These are phyloP conservation scores for Parauchenoglanis punctatus DNA, from an alignment of 2,797 vertebrate species.

Conservation along the genomic window DNA sequence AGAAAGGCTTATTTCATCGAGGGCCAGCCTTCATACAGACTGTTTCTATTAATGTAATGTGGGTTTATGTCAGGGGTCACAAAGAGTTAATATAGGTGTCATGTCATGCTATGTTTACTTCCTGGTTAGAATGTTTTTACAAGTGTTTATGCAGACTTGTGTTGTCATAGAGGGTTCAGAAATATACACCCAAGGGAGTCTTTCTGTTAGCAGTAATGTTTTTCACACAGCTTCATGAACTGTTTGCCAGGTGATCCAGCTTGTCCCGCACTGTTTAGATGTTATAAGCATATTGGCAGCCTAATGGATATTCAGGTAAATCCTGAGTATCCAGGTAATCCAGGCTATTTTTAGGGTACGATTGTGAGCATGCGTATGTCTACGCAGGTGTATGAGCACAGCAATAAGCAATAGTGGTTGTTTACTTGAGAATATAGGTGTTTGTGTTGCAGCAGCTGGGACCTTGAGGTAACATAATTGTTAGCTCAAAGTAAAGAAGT, in stretches of 20 bases:
- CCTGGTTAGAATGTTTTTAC: background rate
- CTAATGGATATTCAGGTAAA: conserved; percentile 52
- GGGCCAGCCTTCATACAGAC: background rate
- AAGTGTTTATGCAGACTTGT: background rate
- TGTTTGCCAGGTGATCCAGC: conserved; percentile 26
- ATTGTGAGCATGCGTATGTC: conserved; percentile 5
- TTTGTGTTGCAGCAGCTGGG: background rate
- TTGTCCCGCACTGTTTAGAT: conserved; percentile 48
- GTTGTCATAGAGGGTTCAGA: background rate
- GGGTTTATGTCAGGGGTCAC: background rate
- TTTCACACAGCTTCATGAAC: conserved; percentile 29
- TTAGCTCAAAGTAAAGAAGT: conserved; percentile 8
- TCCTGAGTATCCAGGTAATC: conserved; percentile 5
- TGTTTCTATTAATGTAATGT: background rate
- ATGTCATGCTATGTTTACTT: background rate
- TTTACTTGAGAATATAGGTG: background rate
- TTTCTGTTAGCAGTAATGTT: conserved; percentile 9
- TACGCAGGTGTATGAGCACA: background rate
- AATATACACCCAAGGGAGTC: conserved; percentile 3
- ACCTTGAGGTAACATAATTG: background rate
- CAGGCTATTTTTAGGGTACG: conserved; percentile 22
- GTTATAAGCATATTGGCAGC: conserved; percentile 39
- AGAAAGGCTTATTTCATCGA: background rate
- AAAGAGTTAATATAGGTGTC: background rate
- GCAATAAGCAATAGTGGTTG: background rate